Evolutionary conservation across 2,797 vertebrate genomes (phyloP), one percentile per base, ranked within the genome.

Genomic region (Neomorphus geoffroyi): DNA sequence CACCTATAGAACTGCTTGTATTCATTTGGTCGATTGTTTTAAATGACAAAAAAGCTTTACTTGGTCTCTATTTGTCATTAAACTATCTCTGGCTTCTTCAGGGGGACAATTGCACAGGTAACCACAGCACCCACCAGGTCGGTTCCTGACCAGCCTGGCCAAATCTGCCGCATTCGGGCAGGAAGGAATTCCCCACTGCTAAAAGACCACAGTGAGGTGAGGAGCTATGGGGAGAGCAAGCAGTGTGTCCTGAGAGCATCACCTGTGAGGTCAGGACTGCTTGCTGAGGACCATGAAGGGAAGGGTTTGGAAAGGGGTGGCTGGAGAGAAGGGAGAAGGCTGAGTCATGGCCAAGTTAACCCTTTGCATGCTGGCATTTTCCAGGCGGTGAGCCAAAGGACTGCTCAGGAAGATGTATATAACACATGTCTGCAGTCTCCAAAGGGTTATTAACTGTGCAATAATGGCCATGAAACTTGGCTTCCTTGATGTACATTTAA

Each of bases 321-420:
- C 69, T 94, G 94, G 67, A 85, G 75, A 56, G 74, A 60, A 94
- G 48, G 64, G 92, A 93, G 81, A 93, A 90, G 90, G 92, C 88
- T 86, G 96, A 97, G 92, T 50, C 73, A 88, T 53, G 46, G 78
- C 94, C 94, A 96, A 95, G 70, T 97, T 97, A 97, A 96, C 95
- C 92, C 94, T 90, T 78, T 4, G 28, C 78, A 24, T n/a, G 86
- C 93, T 90, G 92, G 92, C 94, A 89, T 58, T 84, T 95, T 86
- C 95, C 94, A 97, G 97, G 97, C 79, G 0, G 28, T 0, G 2
- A 37, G 94, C 95, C 97, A 95, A 92, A 71, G 26, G 78, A 74
- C 79, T 94, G 92, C 93, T 95, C 0, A 0, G 72, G 89, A 93
- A 94, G 96, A 96, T 95, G 93, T 82, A 74, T 95, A 80, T 96